These are phyloP conservation scores for Enteromius thamalakanensis DNA, from an alignment of 2,797 vertebrate species.

Conservation along the genomic window DNA sequence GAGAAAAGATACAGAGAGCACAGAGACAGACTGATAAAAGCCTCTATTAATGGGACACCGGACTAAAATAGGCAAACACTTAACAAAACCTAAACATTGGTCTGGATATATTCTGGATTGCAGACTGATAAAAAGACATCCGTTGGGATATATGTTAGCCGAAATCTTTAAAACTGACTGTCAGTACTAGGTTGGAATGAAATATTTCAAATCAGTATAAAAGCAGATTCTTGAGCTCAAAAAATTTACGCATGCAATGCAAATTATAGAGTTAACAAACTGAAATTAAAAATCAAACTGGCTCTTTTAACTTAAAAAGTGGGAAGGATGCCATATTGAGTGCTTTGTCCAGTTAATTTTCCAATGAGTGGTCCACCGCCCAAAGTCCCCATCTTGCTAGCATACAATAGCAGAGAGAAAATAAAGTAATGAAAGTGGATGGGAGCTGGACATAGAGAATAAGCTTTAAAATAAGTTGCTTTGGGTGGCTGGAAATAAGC, in stretches of 20 bases:
- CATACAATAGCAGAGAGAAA: conserved; percentile 8
- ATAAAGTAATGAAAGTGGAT: conserved; percentile 48
- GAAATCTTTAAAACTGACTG: not conserved
- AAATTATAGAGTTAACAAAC: conserved; percentile 5
- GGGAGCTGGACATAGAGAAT: conserved; percentile 49
- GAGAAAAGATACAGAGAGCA: conserved; percentile 9
- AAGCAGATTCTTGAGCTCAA: not conserved
- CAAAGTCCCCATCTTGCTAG: conserved; percentile 17
- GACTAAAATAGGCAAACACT: not conserved
- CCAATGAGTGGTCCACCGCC: not conserved
- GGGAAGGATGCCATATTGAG: not conserved
- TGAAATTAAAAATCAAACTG: not conserved
- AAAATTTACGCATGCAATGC: not conserved
- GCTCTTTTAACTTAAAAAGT: conserved; percentile 1
- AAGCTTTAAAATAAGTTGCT: conserved; percentile 57
- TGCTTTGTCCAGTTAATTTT: conserved; percentile 12
- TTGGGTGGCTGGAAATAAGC: conserved; percentile 57
- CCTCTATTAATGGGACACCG: conserved; percentile 17
- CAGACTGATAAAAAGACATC: not conserved
- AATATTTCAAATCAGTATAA: not conserved
- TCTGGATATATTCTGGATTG: not conserved
- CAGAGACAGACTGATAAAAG: conserved; percentile 17
- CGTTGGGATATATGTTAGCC: not conserved
- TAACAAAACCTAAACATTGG: conserved; percentile 7
- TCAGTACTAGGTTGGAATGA: not conserved